These are phyloP conservation scores for Eurystomus gularis DNA, from an alignment of 2,113 vertebrate species.

Conservation along the genomic window DNA sequence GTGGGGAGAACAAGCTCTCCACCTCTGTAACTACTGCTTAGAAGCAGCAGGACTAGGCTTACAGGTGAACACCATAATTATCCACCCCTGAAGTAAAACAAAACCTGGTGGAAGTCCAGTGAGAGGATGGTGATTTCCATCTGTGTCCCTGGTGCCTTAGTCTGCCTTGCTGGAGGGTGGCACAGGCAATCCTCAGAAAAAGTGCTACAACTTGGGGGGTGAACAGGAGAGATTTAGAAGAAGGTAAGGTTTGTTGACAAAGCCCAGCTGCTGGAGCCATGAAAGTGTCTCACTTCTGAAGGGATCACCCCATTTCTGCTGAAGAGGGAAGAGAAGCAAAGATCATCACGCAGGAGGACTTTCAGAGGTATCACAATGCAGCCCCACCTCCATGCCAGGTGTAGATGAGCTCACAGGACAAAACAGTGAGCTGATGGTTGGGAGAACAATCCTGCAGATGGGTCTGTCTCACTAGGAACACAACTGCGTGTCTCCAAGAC, in stretches of 20 bases:
- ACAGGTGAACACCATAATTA: background rate
- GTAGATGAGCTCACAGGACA: background rate
- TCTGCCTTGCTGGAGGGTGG: background rate
- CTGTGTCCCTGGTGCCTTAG: background rate
- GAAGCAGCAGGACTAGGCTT: background rate
- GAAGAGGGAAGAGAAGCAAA: background rate
- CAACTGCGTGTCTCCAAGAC: background rate
- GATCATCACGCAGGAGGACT: background rate
- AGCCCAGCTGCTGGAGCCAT: background rate
- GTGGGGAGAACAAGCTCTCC: background rate
- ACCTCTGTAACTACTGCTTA: background rate
- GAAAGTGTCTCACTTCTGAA: background rate
- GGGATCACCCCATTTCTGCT: background rate
- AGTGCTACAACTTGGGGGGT: background rate
- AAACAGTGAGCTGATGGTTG: background rate
- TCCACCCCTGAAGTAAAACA: background rate
- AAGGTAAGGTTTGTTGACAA: background rate
- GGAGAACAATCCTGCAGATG: background rate
- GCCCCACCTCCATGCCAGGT: background rate
- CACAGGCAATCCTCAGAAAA: background rate
- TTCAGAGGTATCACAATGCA: background rate
- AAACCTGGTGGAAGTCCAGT: background rate
- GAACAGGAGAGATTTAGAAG: background rate
- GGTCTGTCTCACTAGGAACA: background rate
- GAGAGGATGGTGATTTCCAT: background rate